These are phyloP conservation scores for Diarsia brunnea DNA, from an alignment of 2,888 invertebrate genomes.

Conservation along the genomic window DNA sequence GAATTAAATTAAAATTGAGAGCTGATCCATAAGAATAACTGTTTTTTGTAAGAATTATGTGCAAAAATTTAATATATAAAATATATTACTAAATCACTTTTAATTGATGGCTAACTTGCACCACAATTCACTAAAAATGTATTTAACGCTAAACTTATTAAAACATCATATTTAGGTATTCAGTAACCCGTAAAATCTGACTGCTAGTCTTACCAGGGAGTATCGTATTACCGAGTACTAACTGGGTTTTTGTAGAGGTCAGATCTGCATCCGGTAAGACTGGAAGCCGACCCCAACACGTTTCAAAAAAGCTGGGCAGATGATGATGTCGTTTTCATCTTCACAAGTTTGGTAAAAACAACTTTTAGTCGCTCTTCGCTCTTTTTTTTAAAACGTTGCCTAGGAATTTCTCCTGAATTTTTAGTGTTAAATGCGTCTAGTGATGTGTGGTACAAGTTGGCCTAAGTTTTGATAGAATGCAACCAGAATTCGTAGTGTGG, in stretches of 20 bases:
- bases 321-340: background rate
- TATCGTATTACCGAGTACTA: too few relatives aligned
- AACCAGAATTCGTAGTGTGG: background rate
- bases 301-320: too few relatives aligned
- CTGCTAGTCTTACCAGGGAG: too few relatives aligned
- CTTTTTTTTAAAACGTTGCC: too few relatives aligned
- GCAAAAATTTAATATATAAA: background rate
- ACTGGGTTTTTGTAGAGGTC: too few relatives aligned
- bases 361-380: too few relatives aligned
- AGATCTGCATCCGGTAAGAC: too few relatives aligned
- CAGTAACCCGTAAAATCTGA: too few relatives aligned
- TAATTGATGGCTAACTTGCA: background rate
- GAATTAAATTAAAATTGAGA: background rate
- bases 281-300: too few relatives aligned
- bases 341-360: background rate
- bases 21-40: background rate
- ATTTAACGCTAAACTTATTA: background rate
- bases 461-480: background rate
- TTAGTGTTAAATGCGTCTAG: background rate
- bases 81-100: background rate
- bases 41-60: constrained; percentile 20
- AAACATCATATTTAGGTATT: background rate
- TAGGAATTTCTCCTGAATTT: too few relatives aligned
- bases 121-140: background rate
- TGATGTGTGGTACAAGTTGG: background rate